Base-by-base conservation (phyloP, 2,797 vertebrate species). In the Paratrypauchen microcephalus region DNA sequence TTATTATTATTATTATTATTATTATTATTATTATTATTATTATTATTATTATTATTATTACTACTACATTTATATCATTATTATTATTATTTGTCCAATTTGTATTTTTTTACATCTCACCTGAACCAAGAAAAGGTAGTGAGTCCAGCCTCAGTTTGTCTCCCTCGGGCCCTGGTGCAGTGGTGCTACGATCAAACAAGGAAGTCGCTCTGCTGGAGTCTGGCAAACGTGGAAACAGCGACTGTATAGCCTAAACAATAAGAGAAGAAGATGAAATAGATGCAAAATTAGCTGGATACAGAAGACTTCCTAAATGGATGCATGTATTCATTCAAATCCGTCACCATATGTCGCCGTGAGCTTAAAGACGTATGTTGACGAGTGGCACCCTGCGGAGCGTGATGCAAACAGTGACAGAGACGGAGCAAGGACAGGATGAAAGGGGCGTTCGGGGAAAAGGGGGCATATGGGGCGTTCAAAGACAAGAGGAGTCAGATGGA, bases 121-220 rank as follows among this genome's bases (percentile, higher is more conserved):
- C 95, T 82, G 96, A 92, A 79, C 94, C 70, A 75, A 97, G 92
- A 77, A 97, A 97, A 4, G 95, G 95, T 80, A 96, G 95, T 9
- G 95, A 50, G 79, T 97, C 96, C 86, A 96, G 87, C 48, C 95
- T 93, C 66, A 96, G 92, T 73, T 97, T 97, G 76, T 97, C 96
- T 3, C 91, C 93, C 64, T 97, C 96, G 0, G 95, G 86, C 30
- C 89, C 91, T 0, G 93, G 90, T 26, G 94, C 89, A 0, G 90
- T 68, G 30, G 89, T 82, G 8, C 84, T 78, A 4, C 95, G 93
- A 50, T 96, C 93, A 67, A 96, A 95, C 71, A 97, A 87, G 58
- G 94, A 93, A 0, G 89, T 78, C 66, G 88, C 92, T 77, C 93
- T 88, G 58, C 89, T 90, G 0, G 93, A 90, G 74, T 96, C 96